Conservation (phyloP, 2,797 vertebrate species). For the Neosalanx taihuensis region DNA sequence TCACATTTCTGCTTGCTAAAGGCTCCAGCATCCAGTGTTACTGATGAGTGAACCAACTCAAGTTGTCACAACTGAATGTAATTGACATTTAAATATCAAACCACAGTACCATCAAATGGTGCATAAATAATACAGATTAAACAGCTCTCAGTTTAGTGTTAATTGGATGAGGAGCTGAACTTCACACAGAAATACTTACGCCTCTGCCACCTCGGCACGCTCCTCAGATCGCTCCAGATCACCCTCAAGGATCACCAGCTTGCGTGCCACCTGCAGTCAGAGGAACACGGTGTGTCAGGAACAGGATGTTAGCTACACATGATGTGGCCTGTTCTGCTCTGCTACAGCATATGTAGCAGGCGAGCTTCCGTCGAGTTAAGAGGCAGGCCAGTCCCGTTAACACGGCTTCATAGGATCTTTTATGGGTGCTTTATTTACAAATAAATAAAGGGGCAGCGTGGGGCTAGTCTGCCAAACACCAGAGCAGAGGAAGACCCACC, state of each 20-base stretch:
- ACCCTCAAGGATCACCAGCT: conserved; percentile 93
- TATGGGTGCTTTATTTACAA: not conserved
- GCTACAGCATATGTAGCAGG: not conserved
- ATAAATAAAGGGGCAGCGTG: too few relatives aligned
- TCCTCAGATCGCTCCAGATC: conserved; percentile 96
- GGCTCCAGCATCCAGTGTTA: not conserved
- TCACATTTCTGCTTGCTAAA: not conserved
- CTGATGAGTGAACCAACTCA: not conserved
- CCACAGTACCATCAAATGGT: not conserved
- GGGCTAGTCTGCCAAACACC: not conserved
- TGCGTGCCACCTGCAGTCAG: conserved; percentile 85
- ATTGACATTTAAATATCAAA: not conserved
- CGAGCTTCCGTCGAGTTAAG: not conserved
- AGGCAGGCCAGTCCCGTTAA: too few relatives aligned
- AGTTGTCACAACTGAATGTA: not conserved
- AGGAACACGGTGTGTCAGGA: conserved; percentile 22
- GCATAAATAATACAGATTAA: too few relatives aligned
- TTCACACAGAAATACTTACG: conserved; percentile 67
- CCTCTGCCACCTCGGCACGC: conserved; percentile 93
- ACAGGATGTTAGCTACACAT: conserved; percentile 21
- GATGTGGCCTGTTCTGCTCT: not conserved
- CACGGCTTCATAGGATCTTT: not conserved
- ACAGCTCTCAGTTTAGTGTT: not conserved
- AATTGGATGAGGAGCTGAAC: conserved; percentile 49
- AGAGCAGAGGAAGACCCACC: conserved; percentile 62